phyloP scores from a whole-genome alignment of 2,888 invertebrate genomes.

The Thymelicus acteon region DNA sequence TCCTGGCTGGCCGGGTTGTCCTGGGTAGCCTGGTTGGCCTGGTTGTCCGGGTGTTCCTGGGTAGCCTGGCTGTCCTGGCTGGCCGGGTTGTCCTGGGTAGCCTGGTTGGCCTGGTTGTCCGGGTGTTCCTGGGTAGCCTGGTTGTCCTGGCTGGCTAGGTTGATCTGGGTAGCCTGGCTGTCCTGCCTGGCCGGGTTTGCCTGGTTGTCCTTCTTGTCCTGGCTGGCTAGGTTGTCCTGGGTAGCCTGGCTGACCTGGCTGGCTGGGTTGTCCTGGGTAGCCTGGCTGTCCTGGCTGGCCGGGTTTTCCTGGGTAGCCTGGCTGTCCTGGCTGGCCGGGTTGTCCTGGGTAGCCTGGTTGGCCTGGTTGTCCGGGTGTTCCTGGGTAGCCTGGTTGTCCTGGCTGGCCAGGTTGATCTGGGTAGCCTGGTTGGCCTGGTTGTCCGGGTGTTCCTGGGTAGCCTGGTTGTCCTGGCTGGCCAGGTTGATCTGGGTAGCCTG shows the following conservation, averaged over 20 bases:
- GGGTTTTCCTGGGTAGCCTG: no score
- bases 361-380: slow-evolving; percentile 64
- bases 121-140: slow-evolving; percentile 37
- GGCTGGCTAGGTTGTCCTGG: slow-evolving; percentile 39
- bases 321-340: slow-evolving; percentile 50
- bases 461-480: slow-evolving; percentile 1
- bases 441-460: slow-evolving; percentile 38
- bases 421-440: slow-evolving; percentile 50
- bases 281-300: no score
- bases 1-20: slow-evolving; percentile 42
- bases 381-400: slow-evolving; percentile 49
- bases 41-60: slow-evolving; percentile 66
- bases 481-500: slow-evolving; percentile 48
- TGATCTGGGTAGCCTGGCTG: slow-evolving; percentile 42
- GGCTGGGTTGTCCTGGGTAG: slow-evolving; percentile 50
- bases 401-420: no score
- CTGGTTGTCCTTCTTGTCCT: slow-evolving; percentile 53
- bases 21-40: slow-evolving; percentile 50
- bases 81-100: slow-evolving; percentile 48
- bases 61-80: slow-evolving; percentile 65
- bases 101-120: slow-evolving; percentile 48
- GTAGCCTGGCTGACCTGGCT: slow-evolving; percentile 31
- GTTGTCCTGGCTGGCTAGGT: slow-evolving; percentile 28
- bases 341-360: slow-evolving; percentile 59
- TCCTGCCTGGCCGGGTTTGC: slow-evolving; percentile 55